Evolutionary conservation across 1,140 invertebrate genomes (phyloP).

Genomic region (Microplitis mediator): DNA sequence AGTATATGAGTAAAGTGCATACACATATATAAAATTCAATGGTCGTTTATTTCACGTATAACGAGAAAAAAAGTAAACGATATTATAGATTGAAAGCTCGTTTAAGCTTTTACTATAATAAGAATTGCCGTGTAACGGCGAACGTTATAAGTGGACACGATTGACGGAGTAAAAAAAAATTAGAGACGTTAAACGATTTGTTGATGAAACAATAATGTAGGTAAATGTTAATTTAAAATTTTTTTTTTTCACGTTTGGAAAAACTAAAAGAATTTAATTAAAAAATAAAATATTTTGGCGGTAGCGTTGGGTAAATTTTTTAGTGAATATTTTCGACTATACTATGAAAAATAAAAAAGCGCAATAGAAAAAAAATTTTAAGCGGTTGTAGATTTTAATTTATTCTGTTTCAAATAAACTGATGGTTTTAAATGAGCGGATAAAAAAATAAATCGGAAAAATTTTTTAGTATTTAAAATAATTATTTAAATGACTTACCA

Average conservation of each 20-base stretch:
- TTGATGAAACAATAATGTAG: neutral
- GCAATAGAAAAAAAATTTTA: too few species aligned
- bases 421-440: too few species aligned
- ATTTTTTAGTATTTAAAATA: too few species aligned
- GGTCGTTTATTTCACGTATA: neutral
- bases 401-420: too few species aligned
- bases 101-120: constrained; percentile 27
- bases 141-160: constrained; percentile 9
- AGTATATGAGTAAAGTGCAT: constrained; percentile 1
- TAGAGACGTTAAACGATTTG: neutral
- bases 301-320: too few species aligned
- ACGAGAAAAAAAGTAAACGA: constrained; percentile 11
- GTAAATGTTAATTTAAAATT: neutral
- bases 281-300: neutral
- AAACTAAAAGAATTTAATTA: neutral
- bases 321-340: too few species aligned
- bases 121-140: neutral
- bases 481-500: constrained; percentile 36
- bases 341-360: too few species aligned
- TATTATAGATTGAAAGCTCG: constrained; percentile 14
- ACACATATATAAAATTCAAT: neutral
- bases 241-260: neutral
- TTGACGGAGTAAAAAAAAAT: neutral
- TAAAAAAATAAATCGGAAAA: too few species aligned
- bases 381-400: too few species aligned